These are phyloP conservation scores for Melanotaenia boesemani DNA, from an alignment of 2,797 vertebrate species.

Conservation along the genomic window DNA sequence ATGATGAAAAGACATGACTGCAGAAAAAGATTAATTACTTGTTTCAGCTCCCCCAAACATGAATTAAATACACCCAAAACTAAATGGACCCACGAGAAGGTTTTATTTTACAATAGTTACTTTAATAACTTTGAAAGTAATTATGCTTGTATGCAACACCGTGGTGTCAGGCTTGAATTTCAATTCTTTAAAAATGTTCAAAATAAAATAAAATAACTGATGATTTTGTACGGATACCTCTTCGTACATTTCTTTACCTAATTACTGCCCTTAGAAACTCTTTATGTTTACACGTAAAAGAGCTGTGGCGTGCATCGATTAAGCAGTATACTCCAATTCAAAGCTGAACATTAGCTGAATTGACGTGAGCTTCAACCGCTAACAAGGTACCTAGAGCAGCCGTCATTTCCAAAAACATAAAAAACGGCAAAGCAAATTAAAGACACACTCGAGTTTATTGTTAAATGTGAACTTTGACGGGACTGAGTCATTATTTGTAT, in stretches of 20 bases:
- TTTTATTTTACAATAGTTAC: background rate
- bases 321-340: background rate
- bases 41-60: background rate
- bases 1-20: conserved; percentile 92
- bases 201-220: too few relatives aligned
- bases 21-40: background rate
- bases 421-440: background rate
- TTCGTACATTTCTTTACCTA: too few relatives aligned
- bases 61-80: background rate
- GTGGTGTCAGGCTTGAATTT: background rate
- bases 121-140: background rate
- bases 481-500: background rate
- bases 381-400: background rate
- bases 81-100: background rate
- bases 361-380: background rate
- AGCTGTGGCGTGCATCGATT: background rate
- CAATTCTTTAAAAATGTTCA: too few relatives aligned
- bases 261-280: too few relatives aligned
- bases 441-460: fast-evolving
- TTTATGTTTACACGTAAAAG: too few relatives aligned
- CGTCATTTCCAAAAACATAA: background rate
- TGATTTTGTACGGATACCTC: too few relatives aligned
- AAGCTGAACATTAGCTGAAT: background rate
- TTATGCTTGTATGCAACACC: background rate
- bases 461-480: fast-evolving